Percentiles rank a stretch among this genome's conserved stretches.
Conservation (phyloP, 1,140 invertebrate species). For the Halesus radiatus region DNA sequence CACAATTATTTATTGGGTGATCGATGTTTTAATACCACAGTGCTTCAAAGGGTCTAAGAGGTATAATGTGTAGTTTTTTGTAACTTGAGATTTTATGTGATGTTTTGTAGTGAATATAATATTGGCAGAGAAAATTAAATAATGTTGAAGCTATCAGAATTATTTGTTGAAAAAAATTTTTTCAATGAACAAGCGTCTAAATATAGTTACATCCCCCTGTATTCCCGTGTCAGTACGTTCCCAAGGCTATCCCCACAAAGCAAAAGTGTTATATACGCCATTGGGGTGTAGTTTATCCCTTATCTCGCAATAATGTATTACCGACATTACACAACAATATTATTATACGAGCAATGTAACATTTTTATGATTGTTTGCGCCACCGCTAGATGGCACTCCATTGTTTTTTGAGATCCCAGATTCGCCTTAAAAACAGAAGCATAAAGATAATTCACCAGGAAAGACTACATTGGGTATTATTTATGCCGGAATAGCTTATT, state of each 20-base stretch:
- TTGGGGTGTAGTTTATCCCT: slow-evolving; percentile 59
- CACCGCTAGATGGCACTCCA: slow-evolving; percentile 45
- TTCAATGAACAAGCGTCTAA: too few relatives aligned
- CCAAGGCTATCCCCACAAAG: slow-evolving; percentile 38
- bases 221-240: not conserved
- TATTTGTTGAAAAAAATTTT: too few relatives aligned
- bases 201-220: too few relatives aligned
- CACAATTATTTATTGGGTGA: too few relatives aligned
- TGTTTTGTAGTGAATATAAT: too few relatives aligned
- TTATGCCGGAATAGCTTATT: slow-evolving; percentile 54
- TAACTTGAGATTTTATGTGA: too few relatives aligned
- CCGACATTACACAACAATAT: slow-evolving; percentile 55
- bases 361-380: slow-evolving; percentile 57
- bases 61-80: too few relatives aligned
- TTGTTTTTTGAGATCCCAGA: slow-evolving; percentile 57
- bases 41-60: too few relatives aligned
- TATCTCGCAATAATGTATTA: slow-evolving; percentile 59
- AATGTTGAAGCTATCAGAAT: too few relatives aligned
- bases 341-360: slow-evolving; percentile 57
- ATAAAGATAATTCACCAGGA: slow-evolving; percentile 57
- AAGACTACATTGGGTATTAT: slow-evolving; percentile 50
- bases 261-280: slow-evolving; percentile 58
- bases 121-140: too few relatives aligned
- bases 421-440: slow-evolving; percentile 53
- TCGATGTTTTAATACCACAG: too few relatives aligned